Conservation (phyloP, 1,140 invertebrate genomes). For the Eufriesea mexicana region DNA sequence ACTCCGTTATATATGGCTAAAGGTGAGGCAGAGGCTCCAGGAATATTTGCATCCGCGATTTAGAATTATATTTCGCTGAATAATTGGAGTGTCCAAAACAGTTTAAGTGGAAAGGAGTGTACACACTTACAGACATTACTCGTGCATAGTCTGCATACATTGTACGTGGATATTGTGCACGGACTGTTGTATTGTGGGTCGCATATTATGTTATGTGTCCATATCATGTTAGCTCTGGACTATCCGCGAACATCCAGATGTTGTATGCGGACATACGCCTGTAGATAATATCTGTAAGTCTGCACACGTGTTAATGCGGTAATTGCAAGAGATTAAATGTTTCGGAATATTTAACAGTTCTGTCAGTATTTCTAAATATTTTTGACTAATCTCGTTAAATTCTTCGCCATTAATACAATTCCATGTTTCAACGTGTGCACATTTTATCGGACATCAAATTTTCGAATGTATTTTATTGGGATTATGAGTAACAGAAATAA, state of each 20-base stretch:
- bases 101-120: not conserved
- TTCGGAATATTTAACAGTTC: too few species aligned
- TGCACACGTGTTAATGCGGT: not conserved
- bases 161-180: not conserved
- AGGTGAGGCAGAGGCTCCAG: too few species aligned
- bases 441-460: too few species aligned
- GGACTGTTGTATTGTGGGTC: not conserved
- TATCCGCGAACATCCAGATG: not conserved
- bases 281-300: not conserved
- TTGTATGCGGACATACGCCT: not conserved
- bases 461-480: too few species aligned
- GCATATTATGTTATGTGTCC: not conserved
- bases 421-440: too few species aligned
- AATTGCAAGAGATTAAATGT: not conserved
- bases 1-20: too few species aligned
- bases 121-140: not conserved
- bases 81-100: not conserved
- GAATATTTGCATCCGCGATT: too few species aligned
- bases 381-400: too few species aligned
- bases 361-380: too few species aligned
- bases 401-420: too few species aligned
- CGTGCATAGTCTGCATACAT: not conserved
- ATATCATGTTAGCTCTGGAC: conserved; percentile 1
- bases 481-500: too few species aligned
- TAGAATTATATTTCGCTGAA: not conserved